These are phyloP conservation scores for Papilio dardanus DNA, from an alignment of 1,140 invertebrate genomes.

Conservation along the genomic window DNA sequence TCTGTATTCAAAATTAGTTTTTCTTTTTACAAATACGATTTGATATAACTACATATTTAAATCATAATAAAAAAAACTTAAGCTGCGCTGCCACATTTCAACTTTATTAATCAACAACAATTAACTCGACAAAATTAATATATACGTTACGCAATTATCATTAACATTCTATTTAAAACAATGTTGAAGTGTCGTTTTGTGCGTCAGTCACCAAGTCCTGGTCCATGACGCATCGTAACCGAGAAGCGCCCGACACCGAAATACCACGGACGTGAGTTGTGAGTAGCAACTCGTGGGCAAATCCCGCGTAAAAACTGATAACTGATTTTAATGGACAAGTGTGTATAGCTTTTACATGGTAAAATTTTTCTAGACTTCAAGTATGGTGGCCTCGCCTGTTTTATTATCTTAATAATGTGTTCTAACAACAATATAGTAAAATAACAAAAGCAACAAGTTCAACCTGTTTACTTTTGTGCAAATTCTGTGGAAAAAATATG, in stretches of 20 bases:
- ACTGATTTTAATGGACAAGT: background rate
- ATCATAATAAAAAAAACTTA: background rate
- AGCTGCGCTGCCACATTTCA: background rate
- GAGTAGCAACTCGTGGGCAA: background rate
- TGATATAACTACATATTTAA: background rate
- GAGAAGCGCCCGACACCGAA: conserved; percentile 11
- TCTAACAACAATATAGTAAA: too few species aligned
- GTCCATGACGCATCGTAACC: conserved; percentile 23
- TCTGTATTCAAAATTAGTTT: background rate
- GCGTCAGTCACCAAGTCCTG: conserved; percentile 7
- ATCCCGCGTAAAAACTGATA: conserved; percentile 6
- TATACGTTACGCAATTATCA: conserved; percentile 19
- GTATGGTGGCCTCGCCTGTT: too few species aligned
- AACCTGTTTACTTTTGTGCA: too few species aligned
- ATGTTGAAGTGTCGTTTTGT: background rate
- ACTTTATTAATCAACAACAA: background rate
- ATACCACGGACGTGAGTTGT: conserved; percentile 21
- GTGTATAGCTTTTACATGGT: too few species aligned
- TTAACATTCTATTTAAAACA: conserved; percentile 26
- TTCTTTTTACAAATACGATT: background rate
- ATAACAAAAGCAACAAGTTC: too few species aligned
- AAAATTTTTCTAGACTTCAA: too few species aligned
- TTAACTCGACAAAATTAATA: background rate
- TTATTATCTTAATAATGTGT: too few species aligned
- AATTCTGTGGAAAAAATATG: too few species aligned